Evolutionary conservation across 2,888 invertebrate genomes (phyloP).

Genomic region (Scaptomyza tumidula): DNA sequence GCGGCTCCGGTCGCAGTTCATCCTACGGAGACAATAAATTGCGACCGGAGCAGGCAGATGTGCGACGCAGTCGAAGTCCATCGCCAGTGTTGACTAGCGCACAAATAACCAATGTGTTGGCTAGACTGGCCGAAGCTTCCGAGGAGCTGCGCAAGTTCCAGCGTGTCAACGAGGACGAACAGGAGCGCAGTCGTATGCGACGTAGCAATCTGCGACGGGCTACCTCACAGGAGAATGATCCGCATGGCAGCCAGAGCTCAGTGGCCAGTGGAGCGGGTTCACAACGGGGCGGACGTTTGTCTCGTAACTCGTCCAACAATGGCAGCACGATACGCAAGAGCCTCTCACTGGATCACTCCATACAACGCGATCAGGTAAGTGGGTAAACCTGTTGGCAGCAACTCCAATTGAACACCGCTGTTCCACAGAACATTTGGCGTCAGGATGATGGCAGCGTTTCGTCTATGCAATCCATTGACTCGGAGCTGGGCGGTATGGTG

Average conservation of each 20-base stretch:
- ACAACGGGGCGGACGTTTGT: conserved; percentile 81
- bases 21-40: conserved; percentile 68
- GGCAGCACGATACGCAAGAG: conserved; percentile 89
- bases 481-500: conserved; percentile 88
- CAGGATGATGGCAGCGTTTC: conserved; percentile 93
- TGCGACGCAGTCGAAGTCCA: conserved; percentile 79
- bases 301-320: conserved; percentile 82
- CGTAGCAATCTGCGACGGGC: conserved; percentile 84
- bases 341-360: conserved; percentile 89
- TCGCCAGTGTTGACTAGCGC: conserved; percentile 80
- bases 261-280: conserved; percentile 78
- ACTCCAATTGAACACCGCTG: not conserved
- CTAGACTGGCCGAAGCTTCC: conserved; percentile 89
- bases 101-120: conserved; percentile 84
- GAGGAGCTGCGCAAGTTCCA: conserved; percentile 88
- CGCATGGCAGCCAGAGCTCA: conserved; percentile 84
- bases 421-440: conserved; percentile 90
- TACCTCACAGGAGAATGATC: conserved; percentile 89
- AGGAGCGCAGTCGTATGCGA: conserved; percentile 85
- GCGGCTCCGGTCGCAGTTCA: conserved; percentile 66
- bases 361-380: conserved; percentile 85
- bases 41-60: conserved; percentile 75
- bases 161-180: conserved; percentile 85
- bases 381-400: too few species aligned
- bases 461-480: conserved; percentile 92